These are phyloP conservation scores for Drosophila sordidula DNA, from an alignment of 2,888 invertebrate species.

Conservation along the genomic window DNA sequence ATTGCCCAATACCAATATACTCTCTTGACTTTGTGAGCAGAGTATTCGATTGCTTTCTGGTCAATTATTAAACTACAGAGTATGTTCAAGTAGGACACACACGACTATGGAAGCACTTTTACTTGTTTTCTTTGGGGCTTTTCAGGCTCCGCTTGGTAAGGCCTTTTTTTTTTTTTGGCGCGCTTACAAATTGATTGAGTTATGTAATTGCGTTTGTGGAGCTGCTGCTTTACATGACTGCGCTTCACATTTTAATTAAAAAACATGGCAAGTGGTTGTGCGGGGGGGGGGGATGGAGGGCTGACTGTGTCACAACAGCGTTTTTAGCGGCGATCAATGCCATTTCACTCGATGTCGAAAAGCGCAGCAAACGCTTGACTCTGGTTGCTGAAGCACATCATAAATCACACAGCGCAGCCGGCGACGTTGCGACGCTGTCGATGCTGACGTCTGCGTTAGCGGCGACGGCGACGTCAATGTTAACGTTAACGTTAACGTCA, in stretches of 20 bases:
- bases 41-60: too few relatives aligned
- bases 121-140: background rate
- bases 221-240: slow-evolving; percentile 68
- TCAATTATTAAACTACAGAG: background rate
- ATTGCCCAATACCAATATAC: too few relatives aligned
- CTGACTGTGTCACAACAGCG: slow-evolving; percentile 63
- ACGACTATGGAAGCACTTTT: background rate
- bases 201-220: slow-evolving; percentile 76
- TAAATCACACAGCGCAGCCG: slow-evolving; percentile 58
- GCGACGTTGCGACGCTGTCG: slow-evolving; percentile 5
- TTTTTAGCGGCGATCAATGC: slow-evolving; percentile 75
- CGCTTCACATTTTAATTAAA: slow-evolving; percentile 76
- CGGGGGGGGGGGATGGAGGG: background rate
- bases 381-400: slow-evolving; percentile 71
- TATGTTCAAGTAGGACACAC: background rate
- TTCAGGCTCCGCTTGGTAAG: background rate
- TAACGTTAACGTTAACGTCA: slow-evolving; percentile 31
- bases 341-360: slow-evolving; percentile 73
- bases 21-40: too few relatives aligned
- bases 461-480: slow-evolving; percentile 17
- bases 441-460: slow-evolving; percentile 24
- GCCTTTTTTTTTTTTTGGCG: slow-evolving; percentile 15
- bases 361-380: slow-evolving; percentile 17
- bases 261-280: slow-evolving; percentile 18
- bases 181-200: slow-evolving; percentile 83